A percentile compares a stretch with the other conserved stretches of the same genome.
These are phyloP conservation scores for pig (Sus scrofa) DNA, from an alignment of 2,113 vertebrate genomes.

Conservation along the genomic window DNA sequence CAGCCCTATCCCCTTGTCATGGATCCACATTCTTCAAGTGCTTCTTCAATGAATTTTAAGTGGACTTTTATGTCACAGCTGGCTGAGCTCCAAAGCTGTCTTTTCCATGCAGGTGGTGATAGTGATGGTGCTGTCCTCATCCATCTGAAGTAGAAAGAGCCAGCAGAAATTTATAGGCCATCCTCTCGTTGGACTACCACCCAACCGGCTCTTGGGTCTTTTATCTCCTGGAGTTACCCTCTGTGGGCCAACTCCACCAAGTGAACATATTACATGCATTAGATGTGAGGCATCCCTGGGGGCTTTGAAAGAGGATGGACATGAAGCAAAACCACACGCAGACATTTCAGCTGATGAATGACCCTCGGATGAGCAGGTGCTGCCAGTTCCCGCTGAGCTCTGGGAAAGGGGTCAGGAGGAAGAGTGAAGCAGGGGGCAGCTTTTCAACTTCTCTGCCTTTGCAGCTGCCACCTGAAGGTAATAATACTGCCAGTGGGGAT, in stretches of 20 bases:
- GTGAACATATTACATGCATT: not conserved
- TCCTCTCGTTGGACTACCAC: slow-evolving; percentile 74
- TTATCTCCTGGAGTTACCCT: slow-evolving; percentile 72
- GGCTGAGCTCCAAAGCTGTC: slow-evolving; percentile 28
- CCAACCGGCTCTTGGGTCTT: slow-evolving; percentile 76
- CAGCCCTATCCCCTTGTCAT: not conserved
- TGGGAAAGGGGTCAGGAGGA: not conserved
- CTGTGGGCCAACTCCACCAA: not conserved
- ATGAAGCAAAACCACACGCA: slow-evolving; percentile 47
- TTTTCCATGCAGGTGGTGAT: slow-evolving; percentile 16
- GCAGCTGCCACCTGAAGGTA: not conserved
- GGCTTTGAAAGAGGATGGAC: slow-evolving; percentile 23
- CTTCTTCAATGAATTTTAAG: slow-evolving; percentile 42
- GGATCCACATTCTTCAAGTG: slow-evolving; percentile 38
- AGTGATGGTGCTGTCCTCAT: slow-evolving; percentile 10
- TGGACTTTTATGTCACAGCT: slow-evolving; percentile 56
- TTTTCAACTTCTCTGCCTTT: not conserved
- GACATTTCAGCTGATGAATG: slow-evolving; percentile 38
- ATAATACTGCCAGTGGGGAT: not conserved
- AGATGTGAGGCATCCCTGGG: not conserved
- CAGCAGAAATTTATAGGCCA: slow-evolving; percentile 73
- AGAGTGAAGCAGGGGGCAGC: not conserved
- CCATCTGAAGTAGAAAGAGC: slow-evolving; percentile 55
- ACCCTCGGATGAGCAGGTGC: not conserved
- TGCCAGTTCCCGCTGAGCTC: not conserved